These are phyloP conservation scores for Zapornia atra DNA, from an alignment of 2,113 vertebrate species.

Conservation along the genomic window DNA sequence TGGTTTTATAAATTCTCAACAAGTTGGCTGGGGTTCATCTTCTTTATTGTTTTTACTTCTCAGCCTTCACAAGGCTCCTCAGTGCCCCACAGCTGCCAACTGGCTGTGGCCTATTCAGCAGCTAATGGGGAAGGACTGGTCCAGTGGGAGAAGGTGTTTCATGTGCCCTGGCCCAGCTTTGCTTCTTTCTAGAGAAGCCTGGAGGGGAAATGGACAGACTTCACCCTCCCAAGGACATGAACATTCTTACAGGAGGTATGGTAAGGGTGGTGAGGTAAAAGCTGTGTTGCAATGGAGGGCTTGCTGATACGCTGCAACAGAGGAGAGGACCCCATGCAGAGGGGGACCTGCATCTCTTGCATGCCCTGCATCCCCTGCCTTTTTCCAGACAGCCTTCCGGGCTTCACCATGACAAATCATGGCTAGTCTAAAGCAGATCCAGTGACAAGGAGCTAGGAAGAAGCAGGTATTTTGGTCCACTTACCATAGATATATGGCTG, in stretches of 20 bases:
- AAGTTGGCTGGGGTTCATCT: background rate
- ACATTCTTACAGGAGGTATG: background rate
- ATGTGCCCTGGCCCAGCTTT: background rate
- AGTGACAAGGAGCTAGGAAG: background rate
- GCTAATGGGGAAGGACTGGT: background rate
- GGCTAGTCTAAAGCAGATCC: background rate
- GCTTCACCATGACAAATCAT: rapidly evolving
- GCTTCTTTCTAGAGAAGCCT: background rate
- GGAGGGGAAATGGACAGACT: background rate
- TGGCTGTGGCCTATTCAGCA: background rate
- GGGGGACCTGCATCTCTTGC: background rate
- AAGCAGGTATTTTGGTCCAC: background rate
- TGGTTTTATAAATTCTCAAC: background rate
- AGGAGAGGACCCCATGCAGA: background rate
- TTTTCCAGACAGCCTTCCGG: background rate
- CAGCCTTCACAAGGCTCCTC: background rate
- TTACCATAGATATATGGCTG: background rate
- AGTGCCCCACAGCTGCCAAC: background rate
- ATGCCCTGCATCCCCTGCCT: background rate
- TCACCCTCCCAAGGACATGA: background rate
- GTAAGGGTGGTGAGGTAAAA: background rate
- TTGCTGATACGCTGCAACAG: background rate
- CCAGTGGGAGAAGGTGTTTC: background rate
- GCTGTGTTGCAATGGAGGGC: background rate
- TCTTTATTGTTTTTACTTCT: background rate